Evolutionary conservation across 2,888 invertebrate genomes (phyloP).

Genomic region (Coleophora flavipennella): DNA sequence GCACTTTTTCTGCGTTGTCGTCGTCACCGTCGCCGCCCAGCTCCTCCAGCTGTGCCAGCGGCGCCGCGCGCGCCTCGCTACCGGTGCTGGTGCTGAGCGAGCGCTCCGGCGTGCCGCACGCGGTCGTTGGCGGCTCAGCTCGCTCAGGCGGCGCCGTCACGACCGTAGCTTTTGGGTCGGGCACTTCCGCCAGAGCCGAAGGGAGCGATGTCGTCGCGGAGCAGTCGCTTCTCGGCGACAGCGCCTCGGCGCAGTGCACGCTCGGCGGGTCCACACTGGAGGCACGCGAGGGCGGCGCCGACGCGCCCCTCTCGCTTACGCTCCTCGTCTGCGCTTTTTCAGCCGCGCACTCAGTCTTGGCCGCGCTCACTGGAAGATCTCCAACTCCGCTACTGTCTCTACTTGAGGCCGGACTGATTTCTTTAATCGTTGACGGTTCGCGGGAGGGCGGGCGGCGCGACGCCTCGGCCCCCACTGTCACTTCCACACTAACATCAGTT

Average conservation of each 20-base stretch:
- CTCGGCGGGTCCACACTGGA: constrained; percentile 1
- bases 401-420: constrained; percentile 36
- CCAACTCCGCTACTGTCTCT: constrained; percentile 32
- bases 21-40: constrained; percentile 78
- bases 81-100: constrained; percentile 64
- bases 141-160: too few relatives aligned
- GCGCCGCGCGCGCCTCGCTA: constrained; percentile 9
- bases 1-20: constrained; percentile 73
- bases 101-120: neutral
- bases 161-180: too few relatives aligned
- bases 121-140: neutral
- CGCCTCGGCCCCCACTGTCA: constrained; percentile 26
- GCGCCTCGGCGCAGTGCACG: constrained; percentile 1
- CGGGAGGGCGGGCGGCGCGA: constrained; percentile 28
- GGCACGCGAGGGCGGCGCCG: constrained; percentile 8
- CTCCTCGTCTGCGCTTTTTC: constrained; percentile 7
- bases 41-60: constrained; percentile 21
- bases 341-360: constrained; percentile 11
- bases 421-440: constrained; percentile 39
- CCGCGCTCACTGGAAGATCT: constrained; percentile 28
- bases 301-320: constrained; percentile 11
- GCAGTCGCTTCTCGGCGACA: too few relatives aligned
- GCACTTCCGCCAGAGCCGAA: too few relatives aligned
- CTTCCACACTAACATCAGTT: constrained; percentile 24
- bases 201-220: too few relatives aligned